Evolutionary conservation across 2,888 invertebrate genomes (phyloP), one percentile per base, ranked within the genome.

Genomic region (Aquatica leii): DNA sequence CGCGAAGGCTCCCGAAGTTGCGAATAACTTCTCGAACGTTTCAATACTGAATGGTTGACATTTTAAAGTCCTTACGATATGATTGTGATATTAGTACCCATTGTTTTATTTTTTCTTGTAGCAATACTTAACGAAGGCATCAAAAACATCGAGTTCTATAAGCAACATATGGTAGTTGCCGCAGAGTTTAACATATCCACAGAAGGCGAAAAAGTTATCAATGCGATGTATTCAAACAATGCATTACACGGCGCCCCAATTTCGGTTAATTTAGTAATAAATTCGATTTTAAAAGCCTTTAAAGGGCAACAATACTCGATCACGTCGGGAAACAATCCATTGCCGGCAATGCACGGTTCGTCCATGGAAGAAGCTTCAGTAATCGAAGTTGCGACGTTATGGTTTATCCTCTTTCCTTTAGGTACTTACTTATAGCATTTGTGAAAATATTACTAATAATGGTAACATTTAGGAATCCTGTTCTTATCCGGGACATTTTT

Each of bases 401-500:
- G 82, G 81, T 60, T 79, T n/a, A 70, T 78, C 2, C 62, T 81
- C 15, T 68, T 81, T 54, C 81, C 82, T 4, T 67, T 80, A 31
- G 80, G 80, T 75, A 71, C n/a, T 48, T 34, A n/a, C n/a, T n/a
- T n/a, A n/a, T n/a, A n/a, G n/a, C n/a, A n/a, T n/a, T n/a, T 4
- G 24, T 24, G 24, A 24, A 77, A 50, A 69, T 83, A 9, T 73
- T 85, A 8, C 75, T 78, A 34, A 11, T 17, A 3, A 12, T 40
- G n/a, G 11, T 5, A 40, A 40, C 34, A 21, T 61, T 15, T 77
- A 75, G 80, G 78, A 50, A 69, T 83, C 11, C 73, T 85, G 6
- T 75, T 85, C 18, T 78, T 86, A n/a, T 72, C 81, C 14, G 81
- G 84, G 0, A 82, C 86, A 69, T 86, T 86, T 65, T 82, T 87